phyloP scores from a whole-genome alignment of 2,113 vertebrate species.

The Zosterops japonicus region DNA sequence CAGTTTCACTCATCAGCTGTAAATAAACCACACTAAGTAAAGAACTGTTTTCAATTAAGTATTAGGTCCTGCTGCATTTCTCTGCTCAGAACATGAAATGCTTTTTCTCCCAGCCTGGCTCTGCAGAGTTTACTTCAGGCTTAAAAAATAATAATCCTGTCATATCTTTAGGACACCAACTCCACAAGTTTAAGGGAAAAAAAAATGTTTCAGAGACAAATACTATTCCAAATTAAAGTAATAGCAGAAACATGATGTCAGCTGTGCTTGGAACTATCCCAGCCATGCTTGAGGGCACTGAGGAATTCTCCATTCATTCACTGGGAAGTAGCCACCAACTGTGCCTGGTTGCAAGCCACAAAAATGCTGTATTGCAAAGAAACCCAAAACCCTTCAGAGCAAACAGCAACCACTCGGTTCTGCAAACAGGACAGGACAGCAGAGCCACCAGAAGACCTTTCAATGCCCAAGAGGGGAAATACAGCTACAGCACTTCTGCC shows the following conservation, averaged over 20 bases:
- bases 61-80: not conserved
- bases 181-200: not conserved
- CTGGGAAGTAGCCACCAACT: not conserved
- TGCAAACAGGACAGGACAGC: not conserved
- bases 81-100: not conserved
- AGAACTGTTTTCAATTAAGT: not conserved
- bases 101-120: not conserved
- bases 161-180: not conserved
- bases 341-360: not conserved
- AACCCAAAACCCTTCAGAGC: not conserved
- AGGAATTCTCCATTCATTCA: constrained; percentile 12
- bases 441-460: not conserved
- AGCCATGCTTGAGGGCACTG: not conserved
- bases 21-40: not conserved
- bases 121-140: not conserved
- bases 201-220: not conserved
- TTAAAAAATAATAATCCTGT: not conserved
- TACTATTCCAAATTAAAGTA: not conserved
- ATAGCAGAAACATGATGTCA: not conserved
- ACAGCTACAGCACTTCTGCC: not conserved
- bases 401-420: not conserved
- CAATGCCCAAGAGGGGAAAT: not conserved
- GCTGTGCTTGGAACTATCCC: not conserved
- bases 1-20: constrained; percentile 13
- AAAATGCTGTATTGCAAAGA: not conserved